Conservation (phyloP, 2,888 invertebrate genomes). For the Drosophila hamatofila region DNA sequence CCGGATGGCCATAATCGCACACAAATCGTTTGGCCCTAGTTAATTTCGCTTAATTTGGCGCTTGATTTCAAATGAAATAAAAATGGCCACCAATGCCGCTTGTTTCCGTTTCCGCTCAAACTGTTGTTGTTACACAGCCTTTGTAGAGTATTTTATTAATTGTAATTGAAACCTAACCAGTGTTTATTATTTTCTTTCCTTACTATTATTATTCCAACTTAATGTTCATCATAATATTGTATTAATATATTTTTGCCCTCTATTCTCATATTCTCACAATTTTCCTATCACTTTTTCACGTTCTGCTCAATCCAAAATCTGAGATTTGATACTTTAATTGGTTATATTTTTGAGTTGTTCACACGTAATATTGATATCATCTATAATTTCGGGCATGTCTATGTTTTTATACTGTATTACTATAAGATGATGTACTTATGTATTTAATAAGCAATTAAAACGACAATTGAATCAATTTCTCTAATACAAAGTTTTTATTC, state of each 20-base stretch:
- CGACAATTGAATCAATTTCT: conserved; percentile 32
- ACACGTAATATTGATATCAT: conserved; percentile 20
- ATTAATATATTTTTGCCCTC: conserved; percentile 6
- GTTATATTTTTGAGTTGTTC: conserved; percentile 6
- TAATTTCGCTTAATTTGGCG: conserved; percentile 34
- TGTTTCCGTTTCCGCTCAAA: conserved; percentile 58
- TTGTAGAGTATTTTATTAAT: conserved; percentile 14
- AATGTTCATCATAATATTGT: conserved; percentile 14
- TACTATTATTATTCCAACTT: not conserved
- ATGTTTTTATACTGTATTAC: conserved; percentile 33
- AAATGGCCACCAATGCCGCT: conserved; percentile 50
- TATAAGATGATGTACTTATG: conserved; percentile 27
- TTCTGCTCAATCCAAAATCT: not conserved
- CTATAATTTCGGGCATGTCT: conserved; percentile 36
- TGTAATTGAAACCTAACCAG: conserved; percentile 24
- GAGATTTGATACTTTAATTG: not conserved
- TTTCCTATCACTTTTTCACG: not conserved
- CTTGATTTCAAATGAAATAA: conserved; percentile 35
- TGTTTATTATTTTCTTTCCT: not conserved
- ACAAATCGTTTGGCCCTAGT: conserved; percentile 15
- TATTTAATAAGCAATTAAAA: conserved; percentile 46
- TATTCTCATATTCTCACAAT: not conserved
- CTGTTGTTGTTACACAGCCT: conserved; percentile 26
- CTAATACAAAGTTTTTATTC: conserved; percentile 30
- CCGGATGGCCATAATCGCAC: conserved; percentile 43